These are phyloP conservation scores for Gryon sp. DNA, from an alignment of 1,140 invertebrate species.

Conservation along the genomic window DNA sequence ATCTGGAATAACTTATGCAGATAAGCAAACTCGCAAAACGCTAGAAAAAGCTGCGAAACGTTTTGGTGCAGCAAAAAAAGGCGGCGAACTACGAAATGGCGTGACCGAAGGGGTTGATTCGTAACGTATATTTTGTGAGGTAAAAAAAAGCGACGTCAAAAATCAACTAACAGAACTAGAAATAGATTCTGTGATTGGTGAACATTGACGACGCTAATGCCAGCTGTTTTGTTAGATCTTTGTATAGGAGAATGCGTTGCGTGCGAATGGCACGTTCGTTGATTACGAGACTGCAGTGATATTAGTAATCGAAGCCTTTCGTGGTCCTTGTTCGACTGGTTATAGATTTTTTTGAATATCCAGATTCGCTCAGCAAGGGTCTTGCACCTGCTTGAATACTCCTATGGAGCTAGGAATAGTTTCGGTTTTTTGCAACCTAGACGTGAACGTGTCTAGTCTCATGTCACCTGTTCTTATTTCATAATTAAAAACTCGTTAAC, in stretches of 20 bases:
- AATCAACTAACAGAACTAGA: slow-evolving; percentile 41
- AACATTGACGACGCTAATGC: slow-evolving; percentile 23
- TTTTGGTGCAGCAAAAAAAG: slow-evolving; percentile 4
- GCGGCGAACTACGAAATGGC: slow-evolving; percentile 3
- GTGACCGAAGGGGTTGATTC: slow-evolving; percentile 39
- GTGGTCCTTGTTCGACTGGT: slow-evolving; percentile 49
- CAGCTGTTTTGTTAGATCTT: slow-evolving; percentile 64
- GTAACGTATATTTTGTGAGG: slow-evolving; percentile 42
- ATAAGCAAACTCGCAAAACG: slow-evolving; percentile 8
- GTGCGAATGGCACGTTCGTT: slow-evolving; percentile 59
- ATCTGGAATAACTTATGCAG: slow-evolving; percentile 40
- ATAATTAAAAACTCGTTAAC: slow-evolving; percentile 49
- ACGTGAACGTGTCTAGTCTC: slow-evolving; percentile 49
- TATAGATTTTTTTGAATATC: slow-evolving; percentile 62
- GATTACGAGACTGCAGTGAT: slow-evolving; percentile 56
- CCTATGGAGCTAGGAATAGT: slow-evolving; percentile 71
- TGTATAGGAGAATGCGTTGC: slow-evolving; percentile 44
- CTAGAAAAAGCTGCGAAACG: slow-evolving; percentile 11
- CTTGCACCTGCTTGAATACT: slow-evolving; percentile 68
- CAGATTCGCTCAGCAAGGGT: slow-evolving; percentile 32
- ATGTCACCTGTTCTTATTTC: slow-evolving; percentile 67
- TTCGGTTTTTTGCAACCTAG: slow-evolving; percentile 67
- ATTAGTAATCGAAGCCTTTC: slow-evolving; percentile 56
- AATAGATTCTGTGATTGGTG: slow-evolving; percentile 44
- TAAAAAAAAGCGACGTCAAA: slow-evolving; percentile 33